Percentiles rank a stretch among this genome's conserved stretches.
These are phyloP conservation scores for Rhopilema esculentum DNA, from an alignment of 30 jellyfish, hydroid and myxozoan genomes.

Conservation along the genomic window DNA sequence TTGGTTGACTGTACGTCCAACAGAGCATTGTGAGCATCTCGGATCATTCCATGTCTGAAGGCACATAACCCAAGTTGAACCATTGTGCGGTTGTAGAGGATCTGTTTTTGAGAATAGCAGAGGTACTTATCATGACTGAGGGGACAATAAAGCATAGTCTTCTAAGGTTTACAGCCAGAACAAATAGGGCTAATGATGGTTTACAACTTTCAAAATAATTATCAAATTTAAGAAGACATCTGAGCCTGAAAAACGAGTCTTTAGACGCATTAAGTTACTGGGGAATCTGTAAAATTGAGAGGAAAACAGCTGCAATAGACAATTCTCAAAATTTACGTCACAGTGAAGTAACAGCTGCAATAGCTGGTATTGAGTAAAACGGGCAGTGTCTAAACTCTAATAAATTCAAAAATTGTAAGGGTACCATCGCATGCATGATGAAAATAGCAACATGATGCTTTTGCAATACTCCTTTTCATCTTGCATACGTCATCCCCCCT, in stretches of 20 bases:
- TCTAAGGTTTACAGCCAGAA: no score
- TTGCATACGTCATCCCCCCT: slow-evolving; percentile 68
- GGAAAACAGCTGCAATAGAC: not conserved
- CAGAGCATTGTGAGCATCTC: slow-evolving; percentile 97
- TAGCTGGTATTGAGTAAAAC: not conserved
- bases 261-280: no score
- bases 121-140: no score
- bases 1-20: slow-evolving; percentile 97
- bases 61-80: slow-evolving; percentile 99
- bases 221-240: no score
- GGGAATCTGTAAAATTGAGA: no score
- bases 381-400: not conserved
- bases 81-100: slow-evolving; percentile 96
- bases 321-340: not conserved
- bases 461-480: not conserved
- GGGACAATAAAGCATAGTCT: no score
- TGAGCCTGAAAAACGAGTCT: no score
- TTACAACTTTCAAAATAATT: no score
- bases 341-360: not conserved
- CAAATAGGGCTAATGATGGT: no score
- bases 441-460: not conserved
- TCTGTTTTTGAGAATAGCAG: no score
- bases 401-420: not conserved
- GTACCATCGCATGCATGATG: not conserved
- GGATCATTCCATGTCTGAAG: slow-evolving; percentile 97